Evolutionary conservation across 2,888 invertebrate species (phyloP), one percentile per base, ranked within the genome.

Genomic region (Nineta flava): DNA sequence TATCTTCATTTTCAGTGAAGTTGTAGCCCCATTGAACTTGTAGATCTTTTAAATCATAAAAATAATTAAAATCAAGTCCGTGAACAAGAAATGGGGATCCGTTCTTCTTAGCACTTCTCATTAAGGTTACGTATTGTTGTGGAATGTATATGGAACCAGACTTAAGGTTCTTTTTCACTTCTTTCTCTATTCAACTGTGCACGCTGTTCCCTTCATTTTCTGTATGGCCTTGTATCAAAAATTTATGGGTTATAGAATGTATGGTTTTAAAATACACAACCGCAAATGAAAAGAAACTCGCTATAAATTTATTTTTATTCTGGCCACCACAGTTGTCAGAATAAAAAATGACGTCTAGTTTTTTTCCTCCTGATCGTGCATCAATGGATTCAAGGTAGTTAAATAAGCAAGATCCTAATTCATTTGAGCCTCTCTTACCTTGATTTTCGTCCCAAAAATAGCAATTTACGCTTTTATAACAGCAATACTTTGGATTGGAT

Each of bases 311-410:
- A 48, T 54, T 55, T 56, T 57, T 45, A 56, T 58, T 54, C 46
- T 61, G 60, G 9, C 59, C 59, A 43, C 56, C 56, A 48, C 59
- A 61, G 50, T 61, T 60, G 46, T 61, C 60, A 19, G 57, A 58
- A 53, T 60, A 60, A 52, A 61, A 59, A 46, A 56, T 58, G 21
- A 58, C 50, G 31, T 54, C 52, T 15, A 53, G 47, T 45, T 54
- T 46, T 49, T 49, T 44, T 31, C 49, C 52, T 34, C 47, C 38
- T 21, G 44, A 48, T 9, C 9, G 9, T 50, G 45, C 31, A 17
- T 45, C 42, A 21, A 48, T n/a, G 42, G 45, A 51, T 50, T 51
- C 51, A 32, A 54, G 50, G 49, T 51, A 54, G 38, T 50, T 46
- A 42, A 53, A 55, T 12, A 53, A 55, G 54, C 48, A 56, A 47